phyloP scores from a whole-genome alignment of 2,797 vertebrate species.

The Scolopax rusticola region DNA sequence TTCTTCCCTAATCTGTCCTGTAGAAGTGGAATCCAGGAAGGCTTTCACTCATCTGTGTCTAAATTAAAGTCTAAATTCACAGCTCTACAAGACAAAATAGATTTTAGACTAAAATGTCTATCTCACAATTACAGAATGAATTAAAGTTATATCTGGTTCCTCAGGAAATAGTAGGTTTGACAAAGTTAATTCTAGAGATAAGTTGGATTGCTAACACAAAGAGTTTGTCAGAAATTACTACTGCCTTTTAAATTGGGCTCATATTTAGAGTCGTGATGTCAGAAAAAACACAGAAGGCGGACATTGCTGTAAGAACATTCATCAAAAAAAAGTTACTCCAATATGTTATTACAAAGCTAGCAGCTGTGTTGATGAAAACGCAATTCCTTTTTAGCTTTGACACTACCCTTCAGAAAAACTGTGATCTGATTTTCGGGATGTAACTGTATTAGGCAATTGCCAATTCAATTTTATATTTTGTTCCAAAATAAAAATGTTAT shows the following conservation, averaged over 20 bases:
- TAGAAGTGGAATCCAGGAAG: background rate
- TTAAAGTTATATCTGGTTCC: background rate
- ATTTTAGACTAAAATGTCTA: background rate
- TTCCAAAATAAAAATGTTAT: slow-evolving; percentile 14
- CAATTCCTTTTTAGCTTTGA: slow-evolving; percentile 56
- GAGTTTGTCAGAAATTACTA: slow-evolving; percentile 27
- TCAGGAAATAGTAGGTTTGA: background rate
- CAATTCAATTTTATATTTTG: slow-evolving; percentile 18
- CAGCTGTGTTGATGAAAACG: slow-evolving; percentile 63
- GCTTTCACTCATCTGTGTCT: background rate
- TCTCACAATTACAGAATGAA: background rate
- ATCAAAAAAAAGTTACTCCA: slow-evolving; percentile 55
- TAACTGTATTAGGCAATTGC: background rate
- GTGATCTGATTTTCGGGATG: background rate
- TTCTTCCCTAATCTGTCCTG: background rate
- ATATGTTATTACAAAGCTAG: slow-evolving; percentile 41
- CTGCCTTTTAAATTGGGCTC: slow-evolving; percentile 29
- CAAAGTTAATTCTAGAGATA: background rate
- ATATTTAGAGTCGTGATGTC: slow-evolving; percentile 25
- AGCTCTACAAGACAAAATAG: background rate
- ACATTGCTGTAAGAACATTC: slow-evolving; percentile 1
- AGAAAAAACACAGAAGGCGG: slow-evolving; percentile 23
- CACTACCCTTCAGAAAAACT: slow-evolving; percentile 44
- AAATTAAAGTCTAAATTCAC: background rate
- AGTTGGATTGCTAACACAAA: background rate